phyloP scores from a whole-genome alignment of 1,140 invertebrate genomes.

The Nephila pilipes region DNA sequence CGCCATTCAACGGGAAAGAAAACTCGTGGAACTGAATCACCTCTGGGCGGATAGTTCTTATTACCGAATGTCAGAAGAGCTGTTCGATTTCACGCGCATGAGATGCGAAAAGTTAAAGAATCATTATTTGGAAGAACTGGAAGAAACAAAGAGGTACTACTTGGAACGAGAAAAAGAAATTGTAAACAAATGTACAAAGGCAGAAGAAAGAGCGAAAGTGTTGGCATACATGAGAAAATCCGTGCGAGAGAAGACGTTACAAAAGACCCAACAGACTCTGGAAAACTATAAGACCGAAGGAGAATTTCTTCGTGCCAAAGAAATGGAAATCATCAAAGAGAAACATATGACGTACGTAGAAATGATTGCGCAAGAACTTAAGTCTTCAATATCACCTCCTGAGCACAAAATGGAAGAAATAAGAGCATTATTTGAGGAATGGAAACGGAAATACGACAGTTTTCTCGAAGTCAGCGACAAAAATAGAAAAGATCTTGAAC shows the following conservation, averaged over 20 bases:
- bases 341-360: slow-evolving; percentile 65
- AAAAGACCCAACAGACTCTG: slow-evolving; percentile 33
- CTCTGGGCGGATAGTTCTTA: slow-evolving; percentile 61
- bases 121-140: slow-evolving; percentile 52
- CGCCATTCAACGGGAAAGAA: slow-evolving; percentile 56
- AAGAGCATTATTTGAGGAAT: slow-evolving; percentile 30
- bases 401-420: slow-evolving; percentile 70
- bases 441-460: slow-evolving; percentile 53
- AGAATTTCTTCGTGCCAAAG: slow-evolving; percentile 46
- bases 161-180: slow-evolving; percentile 56
- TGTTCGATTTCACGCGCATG: slow-evolving; percentile 52
- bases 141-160: slow-evolving; percentile 65
- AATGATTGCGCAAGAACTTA: slow-evolving; percentile 47
- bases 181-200: slow-evolving; percentile 44
- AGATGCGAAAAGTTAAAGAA: slow-evolving; percentile 60
- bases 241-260: slow-evolving; percentile 46
- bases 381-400: slow-evolving; percentile 48
- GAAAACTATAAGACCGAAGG: slow-evolving; percentile 30
- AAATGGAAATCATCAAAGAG: slow-evolving; percentile 16
- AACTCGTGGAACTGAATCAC: slow-evolving; percentile 57
- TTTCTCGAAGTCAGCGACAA: slow-evolving; percentile 24
- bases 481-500: slow-evolving; percentile 28
- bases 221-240: slow-evolving; percentile 14
- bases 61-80: slow-evolving; percentile 44
- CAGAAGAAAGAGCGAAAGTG: slow-evolving; percentile 45